Base-by-base conservation (phyloP, 2,113 vertebrate genomes). In the Capreolus pygargus region DNA sequence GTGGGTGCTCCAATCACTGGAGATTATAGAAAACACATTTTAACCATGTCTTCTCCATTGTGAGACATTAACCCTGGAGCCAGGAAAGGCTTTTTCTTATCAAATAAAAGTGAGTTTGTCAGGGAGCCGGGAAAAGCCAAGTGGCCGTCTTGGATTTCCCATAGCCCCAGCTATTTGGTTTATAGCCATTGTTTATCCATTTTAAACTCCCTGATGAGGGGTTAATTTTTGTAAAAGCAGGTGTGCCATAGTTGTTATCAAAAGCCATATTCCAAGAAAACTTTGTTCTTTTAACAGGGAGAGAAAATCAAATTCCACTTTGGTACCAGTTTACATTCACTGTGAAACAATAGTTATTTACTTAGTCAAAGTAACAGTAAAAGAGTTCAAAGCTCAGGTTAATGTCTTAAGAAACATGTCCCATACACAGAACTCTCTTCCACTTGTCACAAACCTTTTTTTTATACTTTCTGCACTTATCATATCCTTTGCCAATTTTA, bases 91-190 rank as follows among this genome's bases (percentile, higher is more conserved):
- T 67, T 67, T 67, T 19, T n/a, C 16, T 67, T n/a, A n/a, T 67
- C 33, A 19, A n/a, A 64, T n/a, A 64, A n/a, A 67, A 67, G 33
- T 67, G 16, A 67, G 16, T n/a, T n/a, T 67, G 16, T 67, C 16
- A n/a, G 61, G 33, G 33, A 67, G 61, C 16, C 0, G 0, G 2
- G 33, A n/a, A 67, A 64, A 67, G 7, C 61, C 33, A 67, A n/a
- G 33, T 5, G 33, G 61, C 33, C 2, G 9, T 67, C 61, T 67
- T 67, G 16, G 33, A 67, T 10, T n/a, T 67, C 33, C 61, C 33
- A 11, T 67, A 36, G 64, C 33, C 33, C n/a, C 17, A 19, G 0
- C 33, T 67, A 21, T 67, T 36, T 21, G 64, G 64, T 36, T 67
- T 67, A 67, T 11, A 67, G n/a, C 64, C 17, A 36, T 21, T 21